Percentiles rank a stretch among this genome's conserved stretches.
phyloP scores from a whole-genome alignment of 1,140 invertebrate genomes.

The Phymastichus coffea region DNA sequence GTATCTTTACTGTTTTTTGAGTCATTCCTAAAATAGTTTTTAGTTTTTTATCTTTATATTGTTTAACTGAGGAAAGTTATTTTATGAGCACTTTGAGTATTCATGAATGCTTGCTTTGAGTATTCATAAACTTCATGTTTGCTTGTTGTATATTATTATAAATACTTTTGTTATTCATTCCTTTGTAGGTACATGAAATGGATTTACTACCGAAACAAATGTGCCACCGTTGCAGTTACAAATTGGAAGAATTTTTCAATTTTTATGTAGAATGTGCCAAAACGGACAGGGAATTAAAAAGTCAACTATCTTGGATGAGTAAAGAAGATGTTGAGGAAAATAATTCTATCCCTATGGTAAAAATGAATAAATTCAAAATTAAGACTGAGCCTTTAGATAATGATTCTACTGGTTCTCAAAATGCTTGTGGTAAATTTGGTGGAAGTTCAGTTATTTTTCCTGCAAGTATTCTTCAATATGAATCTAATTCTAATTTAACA shows the following conservation, averaged over 20 bases:
- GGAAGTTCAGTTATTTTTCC: slow-evolving; percentile 11
- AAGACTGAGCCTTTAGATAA: slow-evolving; percentile 43
- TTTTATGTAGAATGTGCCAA: slow-evolving; percentile 49
- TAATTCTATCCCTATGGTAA: slow-evolving; percentile 47
- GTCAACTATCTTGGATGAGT: slow-evolving; percentile 51
- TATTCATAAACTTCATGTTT: background rate
- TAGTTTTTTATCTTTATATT: too few relatives aligned
- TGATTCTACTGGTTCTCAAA: background rate
- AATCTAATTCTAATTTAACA: background rate
- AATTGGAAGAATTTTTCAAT: slow-evolving; percentile 49
- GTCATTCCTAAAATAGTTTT: too few relatives aligned
- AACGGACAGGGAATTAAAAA: slow-evolving; percentile 45
- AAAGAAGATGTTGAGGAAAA: slow-evolving; percentile 34
- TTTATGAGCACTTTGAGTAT: too few relatives aligned
- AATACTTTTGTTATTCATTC: background rate
- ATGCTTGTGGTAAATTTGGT: background rate
- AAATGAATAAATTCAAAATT: slow-evolving; percentile 46
- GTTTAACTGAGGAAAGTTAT: too few relatives aligned
- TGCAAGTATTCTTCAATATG: slow-evolving; percentile 5
- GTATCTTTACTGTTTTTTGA: background rate
- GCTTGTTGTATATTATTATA: background rate
- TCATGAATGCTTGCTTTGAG: background rate
- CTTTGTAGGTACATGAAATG: slow-evolving; percentile 50
- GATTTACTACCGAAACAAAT: slow-evolving; percentile 53
- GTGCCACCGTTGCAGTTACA: slow-evolving; percentile 51